Percentiles rank a stretch among this genome's conserved stretches.
Evolutionary conservation across 2,888 invertebrate species (phyloP).

Genomic region (Unio delphinus): DNA sequence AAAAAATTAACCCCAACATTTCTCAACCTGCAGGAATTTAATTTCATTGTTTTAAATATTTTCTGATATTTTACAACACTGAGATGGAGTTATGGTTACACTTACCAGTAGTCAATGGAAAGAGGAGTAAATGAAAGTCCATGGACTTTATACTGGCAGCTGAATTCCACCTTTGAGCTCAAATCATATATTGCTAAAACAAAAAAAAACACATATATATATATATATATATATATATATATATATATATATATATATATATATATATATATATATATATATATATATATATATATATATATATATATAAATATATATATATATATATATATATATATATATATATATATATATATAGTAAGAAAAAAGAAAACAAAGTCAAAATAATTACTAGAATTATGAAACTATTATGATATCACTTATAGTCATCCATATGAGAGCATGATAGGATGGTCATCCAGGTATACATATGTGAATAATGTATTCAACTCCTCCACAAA

Average conservation of each 20-base stretch:
- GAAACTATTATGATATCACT: neutral
- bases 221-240: no score
- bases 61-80: neutral
- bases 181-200: slow-evolving; percentile 70
- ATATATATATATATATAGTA: neutral
- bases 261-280: neutral
- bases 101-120: slow-evolving; percentile 70
- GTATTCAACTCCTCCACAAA: no score
- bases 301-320: no score
- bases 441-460: no score
- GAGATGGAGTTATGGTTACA: slow-evolving; percentile 1
- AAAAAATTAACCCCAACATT: neutral
- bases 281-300: no score
- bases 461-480: no score
- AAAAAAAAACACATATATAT: neutral
- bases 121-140: slow-evolving; percentile 66
- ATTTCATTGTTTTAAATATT: neutral
- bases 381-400: neutral
- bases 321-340: no score
- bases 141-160: slow-evolving; percentile 70
- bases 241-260: no score
- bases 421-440: no score
- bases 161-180: slow-evolving; percentile 70
- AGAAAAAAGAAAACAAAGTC: neutral
- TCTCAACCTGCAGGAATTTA: neutral